Conservation (phyloP, 2,113 vertebrate species). For the Phylloscopus whistleri region DNA sequence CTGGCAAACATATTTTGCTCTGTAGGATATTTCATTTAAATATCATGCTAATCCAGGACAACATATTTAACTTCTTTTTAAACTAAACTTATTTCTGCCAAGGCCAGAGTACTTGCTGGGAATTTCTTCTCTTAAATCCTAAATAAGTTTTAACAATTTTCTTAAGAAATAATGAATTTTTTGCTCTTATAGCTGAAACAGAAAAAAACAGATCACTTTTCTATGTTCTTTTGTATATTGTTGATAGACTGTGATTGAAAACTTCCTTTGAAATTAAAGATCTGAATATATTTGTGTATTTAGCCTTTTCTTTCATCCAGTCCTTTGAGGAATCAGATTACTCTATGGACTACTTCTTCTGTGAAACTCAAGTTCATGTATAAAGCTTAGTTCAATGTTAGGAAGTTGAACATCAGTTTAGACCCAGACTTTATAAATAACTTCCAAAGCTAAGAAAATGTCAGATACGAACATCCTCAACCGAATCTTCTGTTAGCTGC, state of each 20-base stretch:
- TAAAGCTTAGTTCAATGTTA: neutral
- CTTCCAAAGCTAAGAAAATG: neutral
- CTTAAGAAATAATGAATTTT: neutral
- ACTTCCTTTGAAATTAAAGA: conserved; percentile 19
- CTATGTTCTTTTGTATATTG: neutral
- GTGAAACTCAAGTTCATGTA: neutral
- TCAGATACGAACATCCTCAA: neutral
- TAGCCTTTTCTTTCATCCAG: conserved; percentile 3
- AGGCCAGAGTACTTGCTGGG: neutral
- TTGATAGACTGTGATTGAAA: conserved; percentile 24
- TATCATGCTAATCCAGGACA: neutral
- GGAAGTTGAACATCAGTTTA: neutral
- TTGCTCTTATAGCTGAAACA: neutral
- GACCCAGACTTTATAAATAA: neutral
- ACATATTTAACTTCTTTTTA: neutral
- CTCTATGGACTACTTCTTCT: neutral
- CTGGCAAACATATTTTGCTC: neutral
- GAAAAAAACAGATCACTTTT: neutral
- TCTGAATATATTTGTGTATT: neutral
- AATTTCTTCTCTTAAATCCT: neutral
- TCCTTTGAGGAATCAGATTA: neutral
- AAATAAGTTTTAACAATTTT: neutral
- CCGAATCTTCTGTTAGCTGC: neutral
- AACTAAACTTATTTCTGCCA: neutral
- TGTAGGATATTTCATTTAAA: neutral